These are phyloP conservation scores for Rhinopithecus roxellana DNA, from an alignment of 2,113 vertebrate species.

Conservation along the genomic window DNA sequence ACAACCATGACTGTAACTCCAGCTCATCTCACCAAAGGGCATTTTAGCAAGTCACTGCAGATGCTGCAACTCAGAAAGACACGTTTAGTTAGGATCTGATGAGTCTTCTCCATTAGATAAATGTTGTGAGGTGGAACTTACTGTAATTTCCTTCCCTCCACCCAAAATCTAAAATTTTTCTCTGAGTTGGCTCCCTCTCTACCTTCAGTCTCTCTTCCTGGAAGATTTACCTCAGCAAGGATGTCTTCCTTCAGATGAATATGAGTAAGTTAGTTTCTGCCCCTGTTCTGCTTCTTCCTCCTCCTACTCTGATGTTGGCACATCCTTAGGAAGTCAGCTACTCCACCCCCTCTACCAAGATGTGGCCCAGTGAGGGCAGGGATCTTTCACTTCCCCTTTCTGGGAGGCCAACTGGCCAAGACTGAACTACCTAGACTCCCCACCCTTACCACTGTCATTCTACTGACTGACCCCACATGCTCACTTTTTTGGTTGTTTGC, in stretches of 20 bases:
- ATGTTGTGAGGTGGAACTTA: neutral
- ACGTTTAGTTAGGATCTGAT: neutral
- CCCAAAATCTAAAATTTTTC: neutral
- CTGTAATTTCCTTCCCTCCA: neutral
- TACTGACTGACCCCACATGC: neutral
- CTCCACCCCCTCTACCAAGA: neutral
- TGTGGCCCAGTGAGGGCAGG: slow-evolving; percentile 4
- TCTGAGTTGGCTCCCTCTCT: neutral
- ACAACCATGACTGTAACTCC: neutral
- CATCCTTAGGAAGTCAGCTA: slow-evolving; percentile 19
- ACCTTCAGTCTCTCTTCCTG: neutral
- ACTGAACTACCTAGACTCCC: neutral
- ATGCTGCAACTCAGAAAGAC: neutral
- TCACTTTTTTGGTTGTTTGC: neutral
- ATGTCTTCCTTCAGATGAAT: neutral
- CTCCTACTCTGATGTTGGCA: neutral
- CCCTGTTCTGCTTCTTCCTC: neutral
- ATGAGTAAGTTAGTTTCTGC: neutral
- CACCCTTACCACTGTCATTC: neutral
- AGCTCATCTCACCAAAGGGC: neutral
- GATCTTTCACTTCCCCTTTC: slow-evolving; percentile 44
- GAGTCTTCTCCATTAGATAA: neutral
- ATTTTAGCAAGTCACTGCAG: neutral
- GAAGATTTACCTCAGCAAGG: neutral
- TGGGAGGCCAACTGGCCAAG: slow-evolving; percentile 5